Conservation (phyloP, 2,888 invertebrate species). For the Hypena proboscidalis region DNA sequence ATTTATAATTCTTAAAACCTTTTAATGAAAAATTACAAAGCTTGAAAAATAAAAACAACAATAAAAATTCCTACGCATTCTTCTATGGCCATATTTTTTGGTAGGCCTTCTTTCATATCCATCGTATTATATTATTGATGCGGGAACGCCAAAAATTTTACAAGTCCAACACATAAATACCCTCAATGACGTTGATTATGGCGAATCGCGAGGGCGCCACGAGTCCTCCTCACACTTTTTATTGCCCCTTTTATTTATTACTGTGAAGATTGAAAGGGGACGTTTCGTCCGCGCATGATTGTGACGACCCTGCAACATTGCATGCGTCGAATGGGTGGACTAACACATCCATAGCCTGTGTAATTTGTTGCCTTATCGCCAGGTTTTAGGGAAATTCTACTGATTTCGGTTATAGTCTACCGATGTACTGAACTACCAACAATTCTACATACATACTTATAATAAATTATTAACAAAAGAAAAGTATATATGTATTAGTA, state of each 20-base stretch:
- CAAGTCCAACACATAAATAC: constrained; percentile 56
- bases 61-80: too few species aligned
- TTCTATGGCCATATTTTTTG: too few species aligned
- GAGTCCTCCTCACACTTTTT: constrained; percentile 68
- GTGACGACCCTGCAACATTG: constrained; percentile 60
- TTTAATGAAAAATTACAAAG: too few species aligned
- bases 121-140: constrained; percentile 14
- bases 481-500: too few species aligned
- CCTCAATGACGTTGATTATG: constrained; percentile 64
- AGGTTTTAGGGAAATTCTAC: too few species aligned
- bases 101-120: not conserved
- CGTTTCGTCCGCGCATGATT: constrained; percentile 68
- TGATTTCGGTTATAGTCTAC: too few species aligned
- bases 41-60: too few species aligned
- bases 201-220: constrained; percentile 59
- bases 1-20: too few species aligned
- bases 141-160: constrained; percentile 28
- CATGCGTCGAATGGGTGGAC: constrained; percentile 48
- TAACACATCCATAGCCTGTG: constrained; percentile 22
- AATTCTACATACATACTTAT: too few species aligned
- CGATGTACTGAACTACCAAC: too few species aligned
- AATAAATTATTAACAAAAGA: too few species aligned
- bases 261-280: constrained; percentile 83
- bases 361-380: too few species aligned
- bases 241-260: constrained; percentile 83